Evolutionary conservation across 2,888 invertebrate species (phyloP).

Genomic region (Orthosia gracilis): DNA sequence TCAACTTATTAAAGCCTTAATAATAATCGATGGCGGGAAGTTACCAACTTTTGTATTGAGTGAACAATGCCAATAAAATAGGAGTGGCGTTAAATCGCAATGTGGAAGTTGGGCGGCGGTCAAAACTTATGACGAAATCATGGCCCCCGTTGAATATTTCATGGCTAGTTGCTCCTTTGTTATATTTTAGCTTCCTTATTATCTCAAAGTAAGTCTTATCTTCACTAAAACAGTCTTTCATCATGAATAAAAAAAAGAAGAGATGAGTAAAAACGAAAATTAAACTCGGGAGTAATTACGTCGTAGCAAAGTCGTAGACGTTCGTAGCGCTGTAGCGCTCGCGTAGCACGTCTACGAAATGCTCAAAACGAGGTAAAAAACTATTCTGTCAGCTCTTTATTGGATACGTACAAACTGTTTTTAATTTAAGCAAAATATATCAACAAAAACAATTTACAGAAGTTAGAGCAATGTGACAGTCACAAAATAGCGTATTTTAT

Average conservation of each 20-base stretch:
- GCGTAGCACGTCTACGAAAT: slow-evolving; percentile 62
- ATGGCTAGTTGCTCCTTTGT: slow-evolving; percentile 28
- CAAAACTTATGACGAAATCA: slow-evolving; percentile 48
- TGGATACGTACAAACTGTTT: slow-evolving; percentile 36
- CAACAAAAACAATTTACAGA: slow-evolving; percentile 37
- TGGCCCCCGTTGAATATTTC: slow-evolving; percentile 46
- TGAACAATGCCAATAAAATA: slow-evolving; percentile 76
- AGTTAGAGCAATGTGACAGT: slow-evolving; percentile 25
- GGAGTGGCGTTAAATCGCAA: slow-evolving; percentile 66
- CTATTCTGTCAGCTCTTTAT: slow-evolving; percentile 42
- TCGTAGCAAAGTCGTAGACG: slow-evolving; percentile 61
- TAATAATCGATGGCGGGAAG: slow-evolving; percentile 80
- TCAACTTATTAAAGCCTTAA: slow-evolving; percentile 77
- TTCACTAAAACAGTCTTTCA: slow-evolving; percentile 39
- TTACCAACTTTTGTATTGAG: slow-evolving; percentile 79
- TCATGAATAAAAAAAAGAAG: slow-evolving; percentile 40
- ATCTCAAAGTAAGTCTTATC: slow-evolving; percentile 41
- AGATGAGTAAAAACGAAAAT: slow-evolving; percentile 61
- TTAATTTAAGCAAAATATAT: slow-evolving; percentile 51
- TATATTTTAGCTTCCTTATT: slow-evolving; percentile 45
- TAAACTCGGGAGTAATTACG: slow-evolving; percentile 59
- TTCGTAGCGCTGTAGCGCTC: slow-evolving; percentile 61
- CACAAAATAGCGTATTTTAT: slow-evolving; percentile 31
- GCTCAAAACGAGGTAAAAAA: slow-evolving; percentile 44
- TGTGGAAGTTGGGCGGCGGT: slow-evolving; percentile 46